Evolutionary conservation across 2,113 vertebrate species (phyloP).

Genomic region (Suricata suricatta): DNA sequence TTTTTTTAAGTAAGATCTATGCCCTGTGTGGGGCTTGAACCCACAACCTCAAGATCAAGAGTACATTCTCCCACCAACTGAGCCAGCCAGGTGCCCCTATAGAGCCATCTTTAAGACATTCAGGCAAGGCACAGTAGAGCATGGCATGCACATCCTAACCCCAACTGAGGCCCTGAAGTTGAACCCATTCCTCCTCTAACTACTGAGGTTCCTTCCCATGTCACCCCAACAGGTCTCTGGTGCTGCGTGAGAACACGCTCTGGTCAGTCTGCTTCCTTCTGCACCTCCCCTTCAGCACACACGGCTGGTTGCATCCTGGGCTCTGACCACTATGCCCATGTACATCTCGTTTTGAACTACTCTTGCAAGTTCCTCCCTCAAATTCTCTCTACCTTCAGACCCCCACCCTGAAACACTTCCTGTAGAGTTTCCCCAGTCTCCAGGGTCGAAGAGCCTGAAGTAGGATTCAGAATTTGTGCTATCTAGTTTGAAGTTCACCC

Average conservation of each 20-base stretch:
- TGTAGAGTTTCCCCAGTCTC: neutral
- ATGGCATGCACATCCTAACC: too few species aligned
- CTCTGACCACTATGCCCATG: neutral
- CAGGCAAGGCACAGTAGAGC: neutral
- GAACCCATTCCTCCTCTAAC: neutral
- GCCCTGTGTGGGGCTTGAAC: neutral
- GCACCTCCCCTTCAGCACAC: neutral
- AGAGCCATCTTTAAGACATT: neutral
- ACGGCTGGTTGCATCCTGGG: neutral
- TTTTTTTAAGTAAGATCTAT: neutral
- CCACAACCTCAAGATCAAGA: neutral
- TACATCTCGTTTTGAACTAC: neutral
- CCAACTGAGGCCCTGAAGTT: neutral
- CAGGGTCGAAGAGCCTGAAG: neutral
- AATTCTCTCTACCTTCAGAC: neutral
- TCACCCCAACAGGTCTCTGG: neutral
- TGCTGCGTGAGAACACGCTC: neutral
- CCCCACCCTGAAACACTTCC: neutral
- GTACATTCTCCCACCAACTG: neutral
- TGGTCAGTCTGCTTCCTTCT: neutral
- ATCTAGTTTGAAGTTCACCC: slow-evolving; percentile 10
- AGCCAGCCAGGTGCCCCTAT: neutral
- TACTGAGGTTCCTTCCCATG: neutral
- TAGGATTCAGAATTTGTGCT: neutral
- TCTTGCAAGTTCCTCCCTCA: neutral